phyloP scores from a whole-genome alignment of 2,113 vertebrate genomes.

The Galemys pyrenaicus region DNA sequence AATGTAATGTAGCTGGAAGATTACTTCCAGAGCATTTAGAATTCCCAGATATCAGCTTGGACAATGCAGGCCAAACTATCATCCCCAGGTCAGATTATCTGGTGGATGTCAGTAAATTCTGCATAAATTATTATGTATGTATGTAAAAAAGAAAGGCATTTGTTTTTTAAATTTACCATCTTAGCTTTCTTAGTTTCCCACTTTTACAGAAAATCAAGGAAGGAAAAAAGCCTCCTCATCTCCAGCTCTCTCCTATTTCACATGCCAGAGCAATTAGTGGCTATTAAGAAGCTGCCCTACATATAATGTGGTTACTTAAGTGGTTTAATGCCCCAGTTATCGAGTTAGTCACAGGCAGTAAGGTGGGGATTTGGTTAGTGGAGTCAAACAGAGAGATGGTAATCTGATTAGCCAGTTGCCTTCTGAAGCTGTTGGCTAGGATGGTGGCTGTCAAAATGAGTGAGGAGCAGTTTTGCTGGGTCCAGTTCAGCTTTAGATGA shows the following conservation, averaged over 20 bases:
- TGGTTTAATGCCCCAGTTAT: conserved; percentile 6
- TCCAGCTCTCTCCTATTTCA: not conserved
- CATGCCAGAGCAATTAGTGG: not conserved
- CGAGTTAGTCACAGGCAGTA: conserved; percentile 32
- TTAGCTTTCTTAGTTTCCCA: not conserved
- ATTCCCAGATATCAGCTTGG: not conserved
- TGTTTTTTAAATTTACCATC: conserved; percentile 24
- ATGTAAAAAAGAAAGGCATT: not conserved
- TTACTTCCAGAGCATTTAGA: conserved; percentile 13
- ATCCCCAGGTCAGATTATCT: not conserved
- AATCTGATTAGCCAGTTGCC: conserved; percentile 50
- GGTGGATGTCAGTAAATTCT: not conserved
- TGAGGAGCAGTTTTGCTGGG: not conserved
- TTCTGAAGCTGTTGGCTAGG: conserved; percentile 25
- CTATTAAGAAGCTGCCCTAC: conserved; percentile 29
- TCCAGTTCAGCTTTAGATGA: not conserved
- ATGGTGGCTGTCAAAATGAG: not conserved
- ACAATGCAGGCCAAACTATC: not conserved
- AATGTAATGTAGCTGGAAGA: conserved; percentile 16
- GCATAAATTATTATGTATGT: not conserved
- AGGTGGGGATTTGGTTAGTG: conserved; percentile 56
- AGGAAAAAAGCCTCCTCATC: not conserved
- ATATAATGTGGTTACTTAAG: conserved; percentile 17
- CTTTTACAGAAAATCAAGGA: conserved; percentile 2
- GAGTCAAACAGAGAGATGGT: conserved; percentile 2